These are phyloP conservation scores for Liopterus haemorrhoidalis DNA, from an alignment of 2,888 invertebrate genomes.

Conservation along the genomic window DNA sequence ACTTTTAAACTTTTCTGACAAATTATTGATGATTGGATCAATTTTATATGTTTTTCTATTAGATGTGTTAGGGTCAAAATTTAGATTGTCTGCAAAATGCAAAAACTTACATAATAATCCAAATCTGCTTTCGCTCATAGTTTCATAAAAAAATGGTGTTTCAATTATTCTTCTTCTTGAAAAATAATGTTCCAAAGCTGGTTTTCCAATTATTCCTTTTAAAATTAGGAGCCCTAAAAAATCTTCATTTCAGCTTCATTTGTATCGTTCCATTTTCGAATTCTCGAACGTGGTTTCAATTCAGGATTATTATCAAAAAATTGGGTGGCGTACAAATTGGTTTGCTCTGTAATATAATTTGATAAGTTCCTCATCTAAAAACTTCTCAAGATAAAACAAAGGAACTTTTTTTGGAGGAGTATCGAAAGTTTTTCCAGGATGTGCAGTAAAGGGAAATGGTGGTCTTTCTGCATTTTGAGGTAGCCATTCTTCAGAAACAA, in stretches of 20 bases:
- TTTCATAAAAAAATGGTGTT: slow-evolving; percentile 28
- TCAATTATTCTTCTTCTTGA: slow-evolving; percentile 27
- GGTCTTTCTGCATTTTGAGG: slow-evolving; percentile 30
- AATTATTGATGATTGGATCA: too few relatives aligned
- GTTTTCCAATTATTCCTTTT: too few relatives aligned
- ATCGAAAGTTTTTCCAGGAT: slow-evolving; percentile 30
- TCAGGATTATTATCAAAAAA: slow-evolving; percentile 26
- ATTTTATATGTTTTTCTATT: slow-evolving; percentile 28
- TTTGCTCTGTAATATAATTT: slow-evolving; percentile 21
- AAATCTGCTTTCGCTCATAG: slow-evolving; percentile 29
- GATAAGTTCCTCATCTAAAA: slow-evolving; percentile 27
- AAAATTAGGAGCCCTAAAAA: too few relatives aligned
- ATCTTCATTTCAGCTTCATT: too few relatives aligned
- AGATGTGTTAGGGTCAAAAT: too few relatives aligned
- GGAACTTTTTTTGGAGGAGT: slow-evolving; percentile 29
- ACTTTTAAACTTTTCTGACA: too few relatives aligned
- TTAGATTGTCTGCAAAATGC: too few relatives aligned
- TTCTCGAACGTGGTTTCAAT: too few relatives aligned
- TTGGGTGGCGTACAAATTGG: slow-evolving; percentile 24
- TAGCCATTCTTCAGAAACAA: slow-evolving; percentile 29
- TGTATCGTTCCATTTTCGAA: too few relatives aligned
- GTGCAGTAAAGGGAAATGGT: slow-evolving; percentile 31
- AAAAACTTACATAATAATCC: too few relatives aligned
- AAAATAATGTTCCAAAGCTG: too few relatives aligned
- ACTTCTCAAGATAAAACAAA: slow-evolving; percentile 31